phyloP scores from a whole-genome alignment of 2,888 invertebrate genomes.

The Chrysina gloriosa region DNA sequence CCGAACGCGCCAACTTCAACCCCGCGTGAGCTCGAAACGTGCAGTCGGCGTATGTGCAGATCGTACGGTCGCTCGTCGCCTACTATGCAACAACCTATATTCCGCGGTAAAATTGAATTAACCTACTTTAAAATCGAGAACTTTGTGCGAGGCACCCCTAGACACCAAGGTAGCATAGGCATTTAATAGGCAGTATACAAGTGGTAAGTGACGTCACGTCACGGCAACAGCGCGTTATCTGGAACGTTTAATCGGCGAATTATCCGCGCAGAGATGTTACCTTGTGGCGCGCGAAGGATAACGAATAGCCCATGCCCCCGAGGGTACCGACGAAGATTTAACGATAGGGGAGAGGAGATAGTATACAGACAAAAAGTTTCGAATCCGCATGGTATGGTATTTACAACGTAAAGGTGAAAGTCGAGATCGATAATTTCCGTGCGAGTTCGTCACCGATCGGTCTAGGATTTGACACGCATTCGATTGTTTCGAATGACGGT shows the following conservation, averaged over 20 bases:
- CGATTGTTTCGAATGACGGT: too few species aligned
- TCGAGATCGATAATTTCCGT: slow-evolving; percentile 37
- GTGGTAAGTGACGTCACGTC: slow-evolving; percentile 32
- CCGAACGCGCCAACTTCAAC: too few species aligned
- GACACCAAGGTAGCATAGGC: slow-evolving; percentile 56
- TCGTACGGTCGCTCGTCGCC: slow-evolving; percentile 47
- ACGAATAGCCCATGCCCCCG: too few species aligned
- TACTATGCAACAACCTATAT: slow-evolving; percentile 53
- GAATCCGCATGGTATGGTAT: neutral
- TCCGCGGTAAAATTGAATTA: slow-evolving; percentile 43
- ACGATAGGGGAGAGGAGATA: too few species aligned
- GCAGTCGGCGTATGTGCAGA: too few species aligned
- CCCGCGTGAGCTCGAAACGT: too few species aligned
- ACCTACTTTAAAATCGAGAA: slow-evolving; percentile 53
- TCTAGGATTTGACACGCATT: too few species aligned
- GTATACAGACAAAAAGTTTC: too few species aligned
- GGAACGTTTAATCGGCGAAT: neutral
- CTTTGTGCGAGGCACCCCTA: slow-evolving; percentile 56
- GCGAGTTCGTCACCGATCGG: slow-evolving; percentile 18
- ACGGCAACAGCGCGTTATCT: slow-evolving; percentile 9
- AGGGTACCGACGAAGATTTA: too few species aligned
- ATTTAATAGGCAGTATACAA: neutral
- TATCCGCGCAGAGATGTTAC: neutral
- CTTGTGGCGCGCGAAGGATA: too few species aligned
- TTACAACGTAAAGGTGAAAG: slow-evolving; percentile 24